Conservation (phyloP, 2,113 vertebrate genomes). For the Pteronura brasiliensis region DNA sequence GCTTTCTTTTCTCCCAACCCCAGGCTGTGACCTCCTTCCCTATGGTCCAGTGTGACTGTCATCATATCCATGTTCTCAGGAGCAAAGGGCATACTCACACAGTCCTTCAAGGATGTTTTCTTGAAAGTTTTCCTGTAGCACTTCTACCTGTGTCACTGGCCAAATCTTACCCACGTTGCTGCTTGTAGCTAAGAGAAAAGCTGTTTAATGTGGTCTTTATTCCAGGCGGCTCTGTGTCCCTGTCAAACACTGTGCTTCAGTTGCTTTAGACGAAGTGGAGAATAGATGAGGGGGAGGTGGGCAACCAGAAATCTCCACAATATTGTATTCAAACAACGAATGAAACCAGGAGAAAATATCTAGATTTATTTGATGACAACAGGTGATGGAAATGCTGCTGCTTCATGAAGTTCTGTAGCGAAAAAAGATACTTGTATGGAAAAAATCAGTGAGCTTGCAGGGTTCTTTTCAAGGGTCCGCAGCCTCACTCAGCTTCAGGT, state of each 20-base stretch:
- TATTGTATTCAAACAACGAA: not conserved
- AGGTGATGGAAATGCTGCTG: not conserved
- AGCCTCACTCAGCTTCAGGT: not conserved
- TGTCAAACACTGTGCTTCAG: not conserved
- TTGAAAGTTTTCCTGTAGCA: not conserved
- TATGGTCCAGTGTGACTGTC: not conserved
- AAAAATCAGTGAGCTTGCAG: not conserved
- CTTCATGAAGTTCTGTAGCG: not conserved
- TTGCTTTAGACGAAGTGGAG: not conserved
- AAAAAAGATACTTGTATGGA: not conserved
- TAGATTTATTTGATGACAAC: not conserved
- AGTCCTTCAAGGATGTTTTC: not conserved
- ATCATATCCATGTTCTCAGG: not conserved
- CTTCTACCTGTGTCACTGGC: not conserved
- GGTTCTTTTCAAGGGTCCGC: not conserved
- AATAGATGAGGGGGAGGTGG: not conserved
- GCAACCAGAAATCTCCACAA: not conserved
- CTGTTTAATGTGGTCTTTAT: not conserved
- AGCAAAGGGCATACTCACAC: not conserved
- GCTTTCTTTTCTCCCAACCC: not conserved
- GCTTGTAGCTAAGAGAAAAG: not conserved
- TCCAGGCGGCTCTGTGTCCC: not conserved
- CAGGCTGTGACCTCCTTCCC: not conserved
- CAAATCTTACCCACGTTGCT: not conserved
- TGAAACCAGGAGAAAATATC: not conserved